Base-by-base conservation (phyloP, 2,888 invertebrate species). In the Drosophila atripex region DNA sequence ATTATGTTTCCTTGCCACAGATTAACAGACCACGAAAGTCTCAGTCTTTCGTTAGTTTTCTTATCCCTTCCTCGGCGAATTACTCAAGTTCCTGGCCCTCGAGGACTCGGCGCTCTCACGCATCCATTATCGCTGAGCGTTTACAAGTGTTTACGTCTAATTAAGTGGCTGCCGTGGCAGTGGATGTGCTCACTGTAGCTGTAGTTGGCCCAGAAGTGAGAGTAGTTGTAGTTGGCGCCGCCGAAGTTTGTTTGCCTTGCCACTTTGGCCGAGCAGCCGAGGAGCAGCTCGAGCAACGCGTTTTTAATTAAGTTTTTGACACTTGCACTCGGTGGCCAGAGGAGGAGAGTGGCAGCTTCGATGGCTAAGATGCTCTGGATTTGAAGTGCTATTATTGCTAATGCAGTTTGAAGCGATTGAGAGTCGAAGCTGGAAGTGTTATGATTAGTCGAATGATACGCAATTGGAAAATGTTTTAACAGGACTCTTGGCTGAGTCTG, bases 81-180 rank as follows among this genome's bases (percentile, higher is more conserved):
- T 78, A 64, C 69, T 61, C 73, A 46, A 52, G 45, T 58, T 23
- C 49, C 47, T 46, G 35, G 39, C 18, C 7, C 46, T 52, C 30
- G 38, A 60, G 49, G 43, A 39, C 41, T 32, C 53, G 43, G 54
- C 45, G 23, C 65, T 56, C 76, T 59, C 57, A 74, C 71, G 73
- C 69, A 80, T 76, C 86, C 84, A 84, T 85, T 88, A 85, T 88
- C 84, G 80, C 71, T 72, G 88, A 85, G 88, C 65, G 74, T 76
- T 86, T 79, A 80, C 88, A 84, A 85, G 84, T 85, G 88, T 83
- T 85, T 88, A 85, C 88, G 75, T 87, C 87, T 83, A 83, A 83
- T 83, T 87, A 83, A 83, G 86, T 87, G 86, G 71, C 83, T 82
- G 75, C 68, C 56, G 59, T 72, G 71, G 78, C 72, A 84, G 87